Evolutionary conservation across 64 coral and sea anemone genomes (phyloP).

Genomic region (Dendrophyllia cribrosa): DNA sequence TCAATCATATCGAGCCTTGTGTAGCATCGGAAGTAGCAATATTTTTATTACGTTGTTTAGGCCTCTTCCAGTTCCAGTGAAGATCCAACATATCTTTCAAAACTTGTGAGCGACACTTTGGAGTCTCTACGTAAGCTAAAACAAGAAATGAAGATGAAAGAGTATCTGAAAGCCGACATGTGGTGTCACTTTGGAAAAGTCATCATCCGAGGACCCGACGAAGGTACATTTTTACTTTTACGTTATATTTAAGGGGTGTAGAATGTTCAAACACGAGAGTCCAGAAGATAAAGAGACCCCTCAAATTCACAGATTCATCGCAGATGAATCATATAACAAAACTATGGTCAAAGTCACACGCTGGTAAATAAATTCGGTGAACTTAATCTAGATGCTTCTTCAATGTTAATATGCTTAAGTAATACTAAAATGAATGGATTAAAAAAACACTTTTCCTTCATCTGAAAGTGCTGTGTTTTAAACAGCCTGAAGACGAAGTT

Average conservation of each 20-base stretch:
- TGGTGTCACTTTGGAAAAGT: conserved; percentile 26
- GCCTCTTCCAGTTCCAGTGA: not conserved
- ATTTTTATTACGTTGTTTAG: not conserved
- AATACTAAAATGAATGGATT: too few relatives aligned
- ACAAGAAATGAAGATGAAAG: not conserved
- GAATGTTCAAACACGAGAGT: too few relatives aligned
- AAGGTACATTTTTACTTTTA: not conserved
- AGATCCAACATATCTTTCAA: not conserved
- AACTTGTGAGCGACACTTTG: not conserved
- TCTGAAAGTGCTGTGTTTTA: too few relatives aligned
- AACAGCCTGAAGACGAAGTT: too few relatives aligned
- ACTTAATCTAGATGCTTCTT: too few relatives aligned
- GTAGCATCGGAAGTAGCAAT: not conserved
- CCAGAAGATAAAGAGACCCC: too few relatives aligned
- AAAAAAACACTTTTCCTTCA: too few relatives aligned
- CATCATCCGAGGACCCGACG: not conserved
- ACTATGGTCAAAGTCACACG: too few relatives aligned
- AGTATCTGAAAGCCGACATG: not conserved
- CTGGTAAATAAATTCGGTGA: too few relatives aligned
- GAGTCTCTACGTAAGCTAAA: not conserved
- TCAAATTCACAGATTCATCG: too few relatives aligned
- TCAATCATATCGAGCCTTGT: not conserved
- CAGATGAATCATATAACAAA: too few relatives aligned
- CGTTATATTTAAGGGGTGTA: not conserved
- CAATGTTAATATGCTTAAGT: too few relatives aligned